Base-by-base conservation (phyloP, 2,797 vertebrate genomes). In the Nyctibius grandis region DNA sequence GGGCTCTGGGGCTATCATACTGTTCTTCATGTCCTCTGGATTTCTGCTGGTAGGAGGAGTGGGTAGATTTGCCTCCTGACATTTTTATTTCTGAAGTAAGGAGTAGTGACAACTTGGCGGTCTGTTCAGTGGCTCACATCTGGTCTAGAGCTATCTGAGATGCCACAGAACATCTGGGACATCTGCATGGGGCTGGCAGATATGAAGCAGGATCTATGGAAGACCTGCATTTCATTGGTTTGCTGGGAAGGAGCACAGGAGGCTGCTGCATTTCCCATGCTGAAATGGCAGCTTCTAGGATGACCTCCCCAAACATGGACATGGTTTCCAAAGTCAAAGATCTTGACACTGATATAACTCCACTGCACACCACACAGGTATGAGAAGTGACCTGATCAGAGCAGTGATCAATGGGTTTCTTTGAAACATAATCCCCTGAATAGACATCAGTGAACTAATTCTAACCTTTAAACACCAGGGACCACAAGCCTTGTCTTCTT, bases 391-490 rank as follows among this genome's bases (percentile, higher is more conserved):
- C 45, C 67, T 19, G 45, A 31, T 17, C 29, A 45, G 21, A 69
- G n/a, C 22, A 45, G 29, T 21, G 48, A 40, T 34, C 36, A 67
- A 12, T 26, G 29, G 2, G 5, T 25, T 40, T 33, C n/a, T 68
- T 67, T 42, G 56, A 67, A 61, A 45, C 61, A 50, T 6, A 64
- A 38, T 22, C 19, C 12, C 31, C 47, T 36, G 31, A 44, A 19
- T 17, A 54, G 40, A 48, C 34, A 31, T 7, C 18, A 36, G 4
- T 26, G 34, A 78, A 59, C 2, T 20, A 40, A 56, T 60, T 34
- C 63, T 89, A 65, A 99, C 98, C 98, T 99, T 98, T 22, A 84
- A 79, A 95, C 99, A 99, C 72, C 90, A 88, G 11, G 98, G 95
- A 14, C 89, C 57, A 90, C 99, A 99, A 36, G 98, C 97, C 38